phyloP scores from a whole-genome alignment of 2,888 invertebrate species.

The Hypena proboscidalis region DNA sequence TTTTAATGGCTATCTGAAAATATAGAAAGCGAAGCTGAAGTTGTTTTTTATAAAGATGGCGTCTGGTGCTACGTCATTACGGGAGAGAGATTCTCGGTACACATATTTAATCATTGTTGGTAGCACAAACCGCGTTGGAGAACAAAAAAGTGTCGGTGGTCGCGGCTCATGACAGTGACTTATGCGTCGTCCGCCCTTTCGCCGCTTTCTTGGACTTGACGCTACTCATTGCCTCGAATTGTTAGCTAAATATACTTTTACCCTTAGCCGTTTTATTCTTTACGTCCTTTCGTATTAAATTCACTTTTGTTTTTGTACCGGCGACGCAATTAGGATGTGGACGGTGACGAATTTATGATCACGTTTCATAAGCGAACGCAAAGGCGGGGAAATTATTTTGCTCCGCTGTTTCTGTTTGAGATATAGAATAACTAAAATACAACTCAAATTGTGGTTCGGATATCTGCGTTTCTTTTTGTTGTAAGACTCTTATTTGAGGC shows the following conservation, averaged over 20 bases:
- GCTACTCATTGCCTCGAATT: slow-evolving; percentile 68
- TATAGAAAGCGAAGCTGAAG: too few relatives aligned
- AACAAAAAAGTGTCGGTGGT: slow-evolving; percentile 68
- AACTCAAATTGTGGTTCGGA: too few relatives aligned
- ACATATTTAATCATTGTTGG: slow-evolving; percentile 63
- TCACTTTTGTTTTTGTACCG: slow-evolving; percentile 10
- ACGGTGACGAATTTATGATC: too few relatives aligned
- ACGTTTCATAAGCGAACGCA: too few relatives aligned
- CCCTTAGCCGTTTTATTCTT: slow-evolving; percentile 25
- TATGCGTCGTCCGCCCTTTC: slow-evolving; percentile 73
- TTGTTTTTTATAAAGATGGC: background rate
- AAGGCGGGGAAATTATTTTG: too few relatives aligned
- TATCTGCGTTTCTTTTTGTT: too few relatives aligned
- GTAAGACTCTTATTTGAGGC: too few relatives aligned
- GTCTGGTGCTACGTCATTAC: slow-evolving; percentile 23
- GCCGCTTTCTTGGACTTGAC: slow-evolving; percentile 68
- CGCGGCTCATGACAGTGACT: slow-evolving; percentile 77
- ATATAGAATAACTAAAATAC: too few relatives aligned
- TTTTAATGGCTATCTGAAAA: too few relatives aligned
- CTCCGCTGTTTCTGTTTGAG: too few relatives aligned
- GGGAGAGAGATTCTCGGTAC: slow-evolving; percentile 27
- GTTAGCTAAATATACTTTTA: slow-evolving; percentile 56
- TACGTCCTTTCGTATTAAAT: slow-evolving; percentile 7
- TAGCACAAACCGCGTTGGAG: slow-evolving; percentile 59
- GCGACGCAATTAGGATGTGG: background rate